Conservation (phyloP, 2,113 vertebrate genomes). For the Chamaetylas fuelleborni region DNA sequence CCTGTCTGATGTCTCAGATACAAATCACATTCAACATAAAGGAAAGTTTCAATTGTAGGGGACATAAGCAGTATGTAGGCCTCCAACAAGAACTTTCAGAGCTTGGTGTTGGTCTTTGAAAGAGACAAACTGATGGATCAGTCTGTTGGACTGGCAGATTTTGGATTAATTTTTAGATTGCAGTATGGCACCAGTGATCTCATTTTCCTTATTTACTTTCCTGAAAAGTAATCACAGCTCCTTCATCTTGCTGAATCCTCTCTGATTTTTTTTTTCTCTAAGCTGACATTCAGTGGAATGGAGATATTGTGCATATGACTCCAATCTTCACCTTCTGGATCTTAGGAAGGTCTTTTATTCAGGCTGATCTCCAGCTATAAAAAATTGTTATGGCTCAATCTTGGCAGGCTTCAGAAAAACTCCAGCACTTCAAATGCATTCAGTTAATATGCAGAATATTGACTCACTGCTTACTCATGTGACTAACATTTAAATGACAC, state of each 20-base stretch:
- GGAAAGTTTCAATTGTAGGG: neutral
- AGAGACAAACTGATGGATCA: neutral
- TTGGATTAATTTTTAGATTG: neutral
- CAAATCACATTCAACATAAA: neutral
- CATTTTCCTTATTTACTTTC: neutral
- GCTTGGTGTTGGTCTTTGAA: neutral
- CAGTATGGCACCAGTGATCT: neutral
- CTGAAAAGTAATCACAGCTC: neutral
- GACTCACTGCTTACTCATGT: neutral
- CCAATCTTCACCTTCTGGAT: neutral
- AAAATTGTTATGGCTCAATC: neutral
- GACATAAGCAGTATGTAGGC: neutral
- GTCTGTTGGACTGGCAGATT: neutral
- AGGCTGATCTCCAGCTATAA: neutral
- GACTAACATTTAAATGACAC: conserved; percentile 1
- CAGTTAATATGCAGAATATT: conserved; percentile 21
- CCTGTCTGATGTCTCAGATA: neutral
- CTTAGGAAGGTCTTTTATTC: neutral
- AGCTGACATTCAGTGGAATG: neutral
- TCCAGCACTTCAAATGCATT: neutral
- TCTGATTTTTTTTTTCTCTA: neutral
- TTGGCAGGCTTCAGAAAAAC: conserved; percentile 12
- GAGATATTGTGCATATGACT: neutral
- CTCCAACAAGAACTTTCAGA: neutral
- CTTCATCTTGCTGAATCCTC: neutral